These are phyloP conservation scores for Meloidogyne chitwoodi DNA, from an alignment of 1,140 invertebrate genomes.

Conservation along the genomic window DNA sequence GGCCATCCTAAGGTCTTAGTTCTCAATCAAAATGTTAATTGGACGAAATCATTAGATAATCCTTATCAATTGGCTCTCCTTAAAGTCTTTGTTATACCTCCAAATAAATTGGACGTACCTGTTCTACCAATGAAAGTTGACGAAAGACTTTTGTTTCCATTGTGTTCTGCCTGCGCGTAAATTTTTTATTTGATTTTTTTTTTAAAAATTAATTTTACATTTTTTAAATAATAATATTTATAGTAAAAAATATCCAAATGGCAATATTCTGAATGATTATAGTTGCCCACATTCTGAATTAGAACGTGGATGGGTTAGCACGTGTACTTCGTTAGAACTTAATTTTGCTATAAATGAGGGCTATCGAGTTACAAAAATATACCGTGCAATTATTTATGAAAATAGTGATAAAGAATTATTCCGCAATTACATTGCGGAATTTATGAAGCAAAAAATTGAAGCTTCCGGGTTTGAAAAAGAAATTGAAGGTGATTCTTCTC, in stretches of 20 bases:
- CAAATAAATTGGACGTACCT: background rate
- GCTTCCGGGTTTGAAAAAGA: background rate
- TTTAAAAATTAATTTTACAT: no score
- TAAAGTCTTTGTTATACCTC: background rate
- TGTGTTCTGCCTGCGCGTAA: background rate
- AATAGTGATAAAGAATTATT: background rate
- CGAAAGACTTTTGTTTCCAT: background rate
- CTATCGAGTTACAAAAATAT: background rate
- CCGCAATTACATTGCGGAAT: constrained; percentile 1
- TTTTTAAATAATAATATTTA: no score
- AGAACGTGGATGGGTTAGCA: constrained; percentile 10
- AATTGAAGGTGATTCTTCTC: background rate
- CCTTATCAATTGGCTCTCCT: background rate
- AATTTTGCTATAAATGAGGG: background rate
- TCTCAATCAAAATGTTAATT: background rate
- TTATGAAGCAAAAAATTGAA: background rate
- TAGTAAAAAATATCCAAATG: background rate
- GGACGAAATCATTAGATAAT: background rate
- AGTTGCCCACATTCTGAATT: background rate
- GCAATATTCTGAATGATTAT: background rate
- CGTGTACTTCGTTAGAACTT: background rate
- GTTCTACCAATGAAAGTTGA: constrained; percentile 5
- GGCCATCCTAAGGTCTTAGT: background rate
- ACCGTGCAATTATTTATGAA: background rate
- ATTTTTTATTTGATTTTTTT: no score